Evolutionary conservation across 2,888 invertebrate species (phyloP).

Genomic region (Epinotia bilunana): DNA sequence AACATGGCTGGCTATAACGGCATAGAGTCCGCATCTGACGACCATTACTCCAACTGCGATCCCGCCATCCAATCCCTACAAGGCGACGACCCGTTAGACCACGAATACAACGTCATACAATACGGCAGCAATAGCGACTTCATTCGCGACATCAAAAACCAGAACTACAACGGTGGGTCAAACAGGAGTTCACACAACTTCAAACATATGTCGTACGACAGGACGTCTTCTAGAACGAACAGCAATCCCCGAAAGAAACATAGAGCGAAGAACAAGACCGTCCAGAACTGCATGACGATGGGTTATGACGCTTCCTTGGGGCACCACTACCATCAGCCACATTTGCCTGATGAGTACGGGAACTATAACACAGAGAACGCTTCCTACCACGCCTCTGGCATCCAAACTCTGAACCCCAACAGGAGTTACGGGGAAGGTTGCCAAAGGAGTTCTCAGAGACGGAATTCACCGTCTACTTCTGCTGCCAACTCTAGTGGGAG

Average conservation of each 20-base stretch:
- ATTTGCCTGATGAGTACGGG: conserved; percentile 79
- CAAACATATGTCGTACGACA: conserved; percentile 82
- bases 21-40: conserved; percentile 80
- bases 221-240: conserved; percentile 80
- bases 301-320: conserved; percentile 83
- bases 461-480: conserved; percentile 77
- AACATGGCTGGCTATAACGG: conserved; percentile 77
- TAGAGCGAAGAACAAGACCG: conserved; percentile 78
- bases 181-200: conserved; percentile 81
- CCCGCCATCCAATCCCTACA: conserved; percentile 80
- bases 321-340: conserved; percentile 82
- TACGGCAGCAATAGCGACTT: conserved; percentile 81
- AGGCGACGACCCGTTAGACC: conserved; percentile 79
- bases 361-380: conserved; percentile 80
- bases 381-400: conserved; percentile 81
- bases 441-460: conserved; percentile 73
- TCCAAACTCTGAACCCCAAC: conserved; percentile 81
- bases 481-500: conserved; percentile 79
- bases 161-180: conserved; percentile 82
- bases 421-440: conserved; percentile 78
- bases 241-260: conserved; percentile 82
- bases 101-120: conserved; percentile 82
- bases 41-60: conserved; percentile 82
- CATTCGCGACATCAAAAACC: conserved; percentile 81
- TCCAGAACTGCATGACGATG: conserved; percentile 85